phyloP scores from a whole-genome alignment of 1,140 invertebrate species.

The Trichogramma pretiosum region DNA sequence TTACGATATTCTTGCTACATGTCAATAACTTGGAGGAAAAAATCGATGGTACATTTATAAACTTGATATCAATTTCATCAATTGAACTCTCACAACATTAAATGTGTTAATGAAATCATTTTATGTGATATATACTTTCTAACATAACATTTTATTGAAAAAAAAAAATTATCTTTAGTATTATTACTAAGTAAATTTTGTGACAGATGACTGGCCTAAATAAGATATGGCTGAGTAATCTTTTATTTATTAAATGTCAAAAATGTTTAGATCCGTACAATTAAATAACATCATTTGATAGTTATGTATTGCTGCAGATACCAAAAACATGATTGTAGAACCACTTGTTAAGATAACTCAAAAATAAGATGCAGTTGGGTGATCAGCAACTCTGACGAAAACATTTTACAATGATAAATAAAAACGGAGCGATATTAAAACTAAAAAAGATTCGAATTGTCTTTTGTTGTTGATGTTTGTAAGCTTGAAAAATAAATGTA shows the following conservation, averaged over 20 bases:
- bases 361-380: conserved; percentile 12
- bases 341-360: conserved; percentile 29
- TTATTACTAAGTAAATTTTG: conserved; percentile 25
- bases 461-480: conserved; percentile 42
- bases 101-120: conserved; percentile 30
- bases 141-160: conserved; percentile 32
- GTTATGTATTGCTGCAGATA: no score
- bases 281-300: no score
- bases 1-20: not conserved
- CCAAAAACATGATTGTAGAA: no score
- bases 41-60: no score
- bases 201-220: conserved; percentile 23
- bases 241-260: not conserved
- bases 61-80: no score
- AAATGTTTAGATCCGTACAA: not conserved
- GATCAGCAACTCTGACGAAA: no score
- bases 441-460: no score
- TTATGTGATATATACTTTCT: conserved; percentile 38
- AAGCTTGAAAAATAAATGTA: conserved; percentile 44
- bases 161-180: conserved; percentile 31
- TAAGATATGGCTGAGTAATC: no score
- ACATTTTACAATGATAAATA: conserved; percentile 20
- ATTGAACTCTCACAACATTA: conserved; percentile 30
- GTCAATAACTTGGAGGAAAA: no score
- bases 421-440: no score